phyloP scores from a whole-genome alignment of 2,113 vertebrate species.

The Oxyura jamaicensis region DNA sequence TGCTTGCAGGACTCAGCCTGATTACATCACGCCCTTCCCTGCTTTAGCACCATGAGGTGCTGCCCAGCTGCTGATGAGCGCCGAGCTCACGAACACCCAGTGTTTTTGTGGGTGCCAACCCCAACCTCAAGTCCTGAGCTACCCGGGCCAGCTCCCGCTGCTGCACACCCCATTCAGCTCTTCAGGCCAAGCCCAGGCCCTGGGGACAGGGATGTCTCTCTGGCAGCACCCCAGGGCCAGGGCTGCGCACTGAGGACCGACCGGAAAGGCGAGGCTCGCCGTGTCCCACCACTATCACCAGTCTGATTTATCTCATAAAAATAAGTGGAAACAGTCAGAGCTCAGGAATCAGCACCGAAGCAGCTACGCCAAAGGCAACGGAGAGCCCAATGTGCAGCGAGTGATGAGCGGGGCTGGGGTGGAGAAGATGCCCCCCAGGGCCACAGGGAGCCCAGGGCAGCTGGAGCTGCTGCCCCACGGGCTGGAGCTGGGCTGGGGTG shows the following conservation, averaged over 20 bases:
- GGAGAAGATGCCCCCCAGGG: no score
- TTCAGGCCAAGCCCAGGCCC: fast-evolving
- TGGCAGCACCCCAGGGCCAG: fast-evolving
- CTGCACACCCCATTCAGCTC: fast-evolving
- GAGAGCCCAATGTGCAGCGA: neutral
- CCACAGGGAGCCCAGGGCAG: no score
- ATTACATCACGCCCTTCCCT: neutral
- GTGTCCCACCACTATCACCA: neutral
- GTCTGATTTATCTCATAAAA: neutral
- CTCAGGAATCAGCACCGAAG: neutral
- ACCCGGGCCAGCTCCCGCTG: fast-evolving
- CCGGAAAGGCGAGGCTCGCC: neutral
- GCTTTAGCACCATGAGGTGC: fast-evolving
- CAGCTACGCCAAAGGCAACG: neutral
- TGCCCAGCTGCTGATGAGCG: neutral
- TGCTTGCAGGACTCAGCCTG: fast-evolving
- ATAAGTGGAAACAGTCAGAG: neutral
- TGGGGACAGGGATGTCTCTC: neutral
- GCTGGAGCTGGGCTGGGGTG: no score
- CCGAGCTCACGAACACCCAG: fast-evolving
- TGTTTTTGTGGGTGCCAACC: neutral
- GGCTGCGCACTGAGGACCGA: neutral
- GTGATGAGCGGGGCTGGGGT: neutral
- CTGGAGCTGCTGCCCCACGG: no score
- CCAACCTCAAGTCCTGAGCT: fast-evolving